Evolutionary conservation across 2,888 invertebrate species (phyloP).

Genomic region (Lissocephala sabroskyi): DNA sequence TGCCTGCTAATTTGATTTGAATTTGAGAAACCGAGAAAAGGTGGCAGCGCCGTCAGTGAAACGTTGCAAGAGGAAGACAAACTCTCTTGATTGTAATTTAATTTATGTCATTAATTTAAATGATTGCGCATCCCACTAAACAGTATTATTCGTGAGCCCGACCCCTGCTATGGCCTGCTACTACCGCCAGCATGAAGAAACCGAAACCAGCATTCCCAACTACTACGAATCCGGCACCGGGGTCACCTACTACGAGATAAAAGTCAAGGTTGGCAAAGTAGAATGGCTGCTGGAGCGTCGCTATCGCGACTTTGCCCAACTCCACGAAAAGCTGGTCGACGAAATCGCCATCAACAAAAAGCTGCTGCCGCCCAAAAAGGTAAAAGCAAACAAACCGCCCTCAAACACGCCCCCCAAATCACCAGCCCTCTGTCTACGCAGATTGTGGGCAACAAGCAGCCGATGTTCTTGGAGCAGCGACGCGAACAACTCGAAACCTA

Average conservation of each 20-base stretch:
- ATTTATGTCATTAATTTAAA: no score
- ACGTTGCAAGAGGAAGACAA: no score
- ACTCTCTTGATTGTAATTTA: no score
- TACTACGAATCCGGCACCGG: constrained; percentile 77
- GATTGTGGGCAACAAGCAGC: constrained; percentile 84
- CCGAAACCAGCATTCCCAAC: constrained; percentile 79
- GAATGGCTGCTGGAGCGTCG: constrained; percentile 87
- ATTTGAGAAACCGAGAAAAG: no score
- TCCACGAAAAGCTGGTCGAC: constrained; percentile 86
- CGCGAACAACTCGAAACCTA: constrained; percentile 86
- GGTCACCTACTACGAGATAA: constrained; percentile 83
- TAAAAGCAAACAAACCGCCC: constrained; percentile 28
- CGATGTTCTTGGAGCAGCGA: constrained; percentile 88
- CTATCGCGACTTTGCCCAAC: constrained; percentile 91
- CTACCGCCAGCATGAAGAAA: constrained; percentile 79
- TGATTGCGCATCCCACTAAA: no score
- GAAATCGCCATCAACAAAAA: constrained; percentile 89
- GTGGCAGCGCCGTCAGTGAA: no score
- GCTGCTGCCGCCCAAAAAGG: constrained; percentile 92
- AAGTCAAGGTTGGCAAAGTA: constrained; percentile 77
- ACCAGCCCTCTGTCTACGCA: no score
- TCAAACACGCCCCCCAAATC: background rate
- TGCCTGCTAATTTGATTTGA: no score
- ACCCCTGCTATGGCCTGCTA: constrained; percentile 91
- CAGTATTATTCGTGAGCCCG: no score